These are phyloP conservation scores for Trematomus bernacchii DNA, from an alignment of 2,797 vertebrate genomes.

Conservation along the genomic window DNA sequence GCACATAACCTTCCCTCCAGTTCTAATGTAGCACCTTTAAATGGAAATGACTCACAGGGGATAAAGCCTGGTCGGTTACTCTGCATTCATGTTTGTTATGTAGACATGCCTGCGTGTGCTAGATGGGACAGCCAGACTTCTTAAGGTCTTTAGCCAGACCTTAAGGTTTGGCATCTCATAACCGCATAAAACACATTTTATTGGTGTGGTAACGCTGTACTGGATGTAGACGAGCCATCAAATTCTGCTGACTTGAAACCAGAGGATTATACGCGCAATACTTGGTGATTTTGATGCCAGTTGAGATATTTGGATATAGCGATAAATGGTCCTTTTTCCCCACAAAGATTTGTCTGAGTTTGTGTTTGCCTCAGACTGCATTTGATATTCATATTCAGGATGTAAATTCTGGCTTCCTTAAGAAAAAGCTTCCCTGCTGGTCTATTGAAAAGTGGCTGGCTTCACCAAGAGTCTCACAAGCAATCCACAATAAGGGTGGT, in stretches of 20 bases:
- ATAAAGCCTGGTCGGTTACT: conserved; percentile 14
- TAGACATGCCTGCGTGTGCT: conserved; percentile 55
- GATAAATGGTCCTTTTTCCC: conserved; percentile 11
- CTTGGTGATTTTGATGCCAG: conserved; percentile 27
- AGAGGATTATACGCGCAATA: conserved; percentile 37
- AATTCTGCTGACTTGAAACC: conserved; percentile 44
- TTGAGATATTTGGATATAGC: conserved; percentile 33
- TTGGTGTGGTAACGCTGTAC: conserved; percentile 36
- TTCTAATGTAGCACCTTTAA: conserved; percentile 17
- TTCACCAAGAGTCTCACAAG: conserved; percentile 25
- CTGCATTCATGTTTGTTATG: conserved; percentile 49
- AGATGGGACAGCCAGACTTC: conserved; percentile 45
- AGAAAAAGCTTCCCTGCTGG: conserved; percentile 32
- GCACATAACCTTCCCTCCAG: background rate
- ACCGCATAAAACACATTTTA: conserved; percentile 52
- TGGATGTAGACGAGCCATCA: conserved; percentile 41
- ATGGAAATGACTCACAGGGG: conserved; percentile 5
- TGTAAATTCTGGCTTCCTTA: conserved; percentile 26
- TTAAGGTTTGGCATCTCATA: conserved; percentile 44
- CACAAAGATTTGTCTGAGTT: background rate
- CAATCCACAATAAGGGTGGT: conserved; percentile 11
- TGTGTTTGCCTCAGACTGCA: conserved; percentile 12
- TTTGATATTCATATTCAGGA: conserved; percentile 53
- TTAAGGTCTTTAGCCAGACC: conserved; percentile 39
- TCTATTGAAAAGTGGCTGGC: conserved; percentile 19